Evolutionary conservation across 1,140 invertebrate genomes (phyloP), one percentile per base, ranked within the genome.

Genomic region (Sitodiplosis mosellana): DNA sequence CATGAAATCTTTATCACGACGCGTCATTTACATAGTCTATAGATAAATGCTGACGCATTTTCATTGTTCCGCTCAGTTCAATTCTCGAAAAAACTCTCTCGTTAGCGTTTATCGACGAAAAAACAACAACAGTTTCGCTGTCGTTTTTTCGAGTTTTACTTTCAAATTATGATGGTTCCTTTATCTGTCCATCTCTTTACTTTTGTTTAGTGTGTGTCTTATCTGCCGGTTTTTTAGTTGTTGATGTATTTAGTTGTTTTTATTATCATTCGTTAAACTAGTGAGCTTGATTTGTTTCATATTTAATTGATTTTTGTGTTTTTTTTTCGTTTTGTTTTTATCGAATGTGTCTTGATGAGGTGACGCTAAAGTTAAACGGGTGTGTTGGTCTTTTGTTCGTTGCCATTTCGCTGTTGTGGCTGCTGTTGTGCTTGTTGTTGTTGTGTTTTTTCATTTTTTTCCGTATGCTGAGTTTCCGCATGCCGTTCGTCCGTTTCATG

Each of bases 401-500:
- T 19, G 43, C 10, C 33, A 33, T 20, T 20, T 42, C 33, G 41
- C 41, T 43, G n/a, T 36, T 20, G 22, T 46, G 48, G 12, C 54
- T 56, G 41, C 50, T 53, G 34, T 41, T 21, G 11, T 42, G 38
- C 14, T 20, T 34, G 36, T 40, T 48, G 18, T 19, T 42, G 8
- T 17, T 20, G 15, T 11, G 21, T 48, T 57, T 60, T 52, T 62
- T 63, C 1, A 63, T 48, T 42, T 62, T 51, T 58, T 51, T 63
- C 60, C 49, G 59, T 60, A 10, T 58, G 58, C 37, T 62, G 60
- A 8, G 58, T 60, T 42, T 59, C 62, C 20, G 60, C 59, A 52
- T 63, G 59, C 40, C 60, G 62, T 47, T 63, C 59, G 52, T 63
- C 59, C 37, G 63, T 57, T 51, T 53, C 57, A 54, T 59, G 59